phyloP scores from a whole-genome alignment of 2,113 vertebrate genomes.

The Narcine bancroftii region DNA sequence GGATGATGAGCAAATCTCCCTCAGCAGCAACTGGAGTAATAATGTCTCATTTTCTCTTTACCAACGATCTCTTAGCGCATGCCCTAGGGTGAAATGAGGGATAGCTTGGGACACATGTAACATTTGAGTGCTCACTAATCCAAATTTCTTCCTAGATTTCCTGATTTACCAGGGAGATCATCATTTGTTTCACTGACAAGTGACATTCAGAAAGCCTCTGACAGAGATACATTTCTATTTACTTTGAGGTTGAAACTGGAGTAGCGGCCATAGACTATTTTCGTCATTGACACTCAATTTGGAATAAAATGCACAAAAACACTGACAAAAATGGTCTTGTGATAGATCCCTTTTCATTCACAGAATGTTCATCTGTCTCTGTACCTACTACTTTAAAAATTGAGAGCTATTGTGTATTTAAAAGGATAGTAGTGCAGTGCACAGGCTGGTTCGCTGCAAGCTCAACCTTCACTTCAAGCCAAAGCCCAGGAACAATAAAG shows the following conservation, averaged over 20 bases:
- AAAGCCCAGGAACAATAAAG: too few species aligned
- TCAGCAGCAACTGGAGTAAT: not conserved
- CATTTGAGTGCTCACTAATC: conserved; percentile 7
- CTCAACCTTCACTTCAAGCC: too few species aligned
- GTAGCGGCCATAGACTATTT: not conserved
- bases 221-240: not conserved
- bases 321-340: not conserved
- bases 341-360: not conserved
- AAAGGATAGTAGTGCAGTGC: too few species aligned
- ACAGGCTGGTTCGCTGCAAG: too few species aligned
- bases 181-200: not conserved
- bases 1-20: conserved; percentile 9
- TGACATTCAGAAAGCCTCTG: not conserved
- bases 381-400: not conserved
- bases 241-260: not conserved
- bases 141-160: not conserved
- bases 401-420: not conserved
- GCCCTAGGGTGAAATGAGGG: not conserved
- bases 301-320: not conserved
- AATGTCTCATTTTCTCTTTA: not conserved
- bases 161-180: not conserved
- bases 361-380: not conserved
- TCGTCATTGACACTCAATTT: not conserved
- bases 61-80: not conserved
- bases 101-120: not conserved